phyloP scores from a whole-genome alignment of 35 echinoderm and acorn worm genomes.

The Diadema setosum region DNA sequence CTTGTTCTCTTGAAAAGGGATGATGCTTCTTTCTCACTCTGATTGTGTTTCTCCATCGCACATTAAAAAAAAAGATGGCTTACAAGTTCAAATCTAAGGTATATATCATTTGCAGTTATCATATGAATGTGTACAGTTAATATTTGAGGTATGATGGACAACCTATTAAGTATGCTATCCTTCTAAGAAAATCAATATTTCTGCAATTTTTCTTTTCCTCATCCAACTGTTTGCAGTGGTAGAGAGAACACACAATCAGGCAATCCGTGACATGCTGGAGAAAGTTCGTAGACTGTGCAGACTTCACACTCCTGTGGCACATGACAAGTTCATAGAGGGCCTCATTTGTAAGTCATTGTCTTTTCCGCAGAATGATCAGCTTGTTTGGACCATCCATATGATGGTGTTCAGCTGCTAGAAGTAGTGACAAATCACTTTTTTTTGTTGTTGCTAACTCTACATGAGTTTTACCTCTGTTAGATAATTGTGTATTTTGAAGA shows the following conservation, averaged over 20 bases:
- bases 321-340: slow-evolving; percentile 91
- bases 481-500: too few relatives aligned
- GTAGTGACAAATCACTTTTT: too few relatives aligned
- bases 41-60: too few relatives aligned
- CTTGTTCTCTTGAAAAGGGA: too few relatives aligned
- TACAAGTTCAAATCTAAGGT: background rate
- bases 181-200: background rate
- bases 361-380: too few relatives aligned
- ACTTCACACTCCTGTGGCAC: slow-evolving; percentile 74
- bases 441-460: too few relatives aligned
- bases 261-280: slow-evolving; percentile 63
- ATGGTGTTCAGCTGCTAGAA: too few relatives aligned
- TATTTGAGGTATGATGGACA: background rate
- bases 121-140: background rate
- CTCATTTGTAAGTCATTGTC: slow-evolving; percentile 94
- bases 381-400: too few relatives aligned
- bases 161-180: background rate
- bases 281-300: slow-evolving; percentile 54
- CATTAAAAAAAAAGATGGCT: background rate
- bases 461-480: too few relatives aligned
- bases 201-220: background rate
- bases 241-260: slow-evolving; percentile 72
- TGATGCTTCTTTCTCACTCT: too few relatives aligned
- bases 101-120: background rate
- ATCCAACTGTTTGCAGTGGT: slow-evolving; percentile 66